A percentile compares a stretch with the other conserved stretches of the same genome.
phyloP scores from a whole-genome alignment of 2,113 vertebrate genomes.

The Catagonus wagneri region DNA sequence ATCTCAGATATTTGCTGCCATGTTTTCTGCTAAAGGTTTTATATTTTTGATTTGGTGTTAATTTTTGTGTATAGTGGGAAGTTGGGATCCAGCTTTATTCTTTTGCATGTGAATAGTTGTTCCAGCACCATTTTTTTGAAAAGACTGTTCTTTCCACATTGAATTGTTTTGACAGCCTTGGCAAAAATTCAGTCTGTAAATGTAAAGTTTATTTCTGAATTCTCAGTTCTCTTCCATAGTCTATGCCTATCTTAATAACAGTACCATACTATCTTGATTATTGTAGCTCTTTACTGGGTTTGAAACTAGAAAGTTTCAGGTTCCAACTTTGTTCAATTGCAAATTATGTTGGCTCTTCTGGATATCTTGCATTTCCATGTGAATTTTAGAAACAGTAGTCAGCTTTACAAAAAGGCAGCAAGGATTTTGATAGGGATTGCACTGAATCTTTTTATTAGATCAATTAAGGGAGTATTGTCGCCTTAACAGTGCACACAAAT shows the following conservation, averaged over 20 bases:
- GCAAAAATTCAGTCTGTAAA: not conserved
- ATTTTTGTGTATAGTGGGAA: not conserved
- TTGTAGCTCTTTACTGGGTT: not conserved
- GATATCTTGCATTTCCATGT: not conserved
- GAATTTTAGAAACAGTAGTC: not conserved
- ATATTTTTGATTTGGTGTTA: constrained; percentile 25
- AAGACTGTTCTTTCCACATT: not conserved
- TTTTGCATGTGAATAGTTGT: not conserved
- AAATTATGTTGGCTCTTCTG: not conserved
- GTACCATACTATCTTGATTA: not conserved
- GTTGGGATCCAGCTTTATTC: not conserved
- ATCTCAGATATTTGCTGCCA: not conserved
- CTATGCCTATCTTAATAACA: not conserved
- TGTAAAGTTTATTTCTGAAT: not conserved
- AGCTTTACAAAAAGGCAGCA: not conserved
- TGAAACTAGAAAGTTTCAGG: not conserved
- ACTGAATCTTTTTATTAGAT: not conserved
- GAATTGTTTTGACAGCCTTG: not conserved
- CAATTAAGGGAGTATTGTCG: not conserved
- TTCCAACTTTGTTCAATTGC: not conserved
- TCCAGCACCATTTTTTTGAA: not conserved
- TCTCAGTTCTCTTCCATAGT: not conserved
- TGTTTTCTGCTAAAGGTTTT: constrained; percentile 13
- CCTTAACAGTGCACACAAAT: not conserved
- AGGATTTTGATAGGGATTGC: not conserved